Conservation (phyloP, 2,113 vertebrate genomes). For the Corapipo altera region DNA sequence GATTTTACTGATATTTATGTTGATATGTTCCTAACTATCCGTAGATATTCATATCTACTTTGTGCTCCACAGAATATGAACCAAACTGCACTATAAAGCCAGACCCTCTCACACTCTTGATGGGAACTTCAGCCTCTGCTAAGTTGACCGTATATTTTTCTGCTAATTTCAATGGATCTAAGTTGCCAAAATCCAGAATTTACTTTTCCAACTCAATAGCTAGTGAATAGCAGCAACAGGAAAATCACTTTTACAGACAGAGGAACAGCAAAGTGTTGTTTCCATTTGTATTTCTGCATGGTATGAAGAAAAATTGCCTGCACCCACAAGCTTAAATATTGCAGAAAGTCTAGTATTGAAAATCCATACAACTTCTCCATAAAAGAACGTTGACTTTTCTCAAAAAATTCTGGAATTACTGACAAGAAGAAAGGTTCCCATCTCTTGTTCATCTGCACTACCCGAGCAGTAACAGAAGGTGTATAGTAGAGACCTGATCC, state of each 20-base stretch:
- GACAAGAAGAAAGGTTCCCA: neutral
- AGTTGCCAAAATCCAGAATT: neutral
- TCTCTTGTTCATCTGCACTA: neutral
- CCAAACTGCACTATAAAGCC: rapidly evolving
- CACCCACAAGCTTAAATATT: neutral
- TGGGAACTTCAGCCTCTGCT: neutral
- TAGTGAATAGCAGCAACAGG: neutral
- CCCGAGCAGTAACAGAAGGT: neutral
- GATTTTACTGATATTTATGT: neutral
- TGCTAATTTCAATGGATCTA: neutral
- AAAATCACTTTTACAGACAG: neutral
- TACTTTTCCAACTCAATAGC: neutral
- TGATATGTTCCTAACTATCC: neutral
- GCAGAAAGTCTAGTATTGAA: neutral
- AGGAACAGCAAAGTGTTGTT: neutral
- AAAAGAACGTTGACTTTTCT: neutral
- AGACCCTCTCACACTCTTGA: neutral
- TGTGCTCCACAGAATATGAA: neutral
- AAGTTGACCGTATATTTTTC: neutral
- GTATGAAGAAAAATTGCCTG: neutral
- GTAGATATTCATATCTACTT: neutral
- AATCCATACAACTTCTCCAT: neutral
- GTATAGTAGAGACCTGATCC: neutral
- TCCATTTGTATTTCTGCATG: neutral
- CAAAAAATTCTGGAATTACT: neutral